Conservation (phyloP, 2,888 invertebrate species). For the Hemicrepidius hirtus region DNA sequence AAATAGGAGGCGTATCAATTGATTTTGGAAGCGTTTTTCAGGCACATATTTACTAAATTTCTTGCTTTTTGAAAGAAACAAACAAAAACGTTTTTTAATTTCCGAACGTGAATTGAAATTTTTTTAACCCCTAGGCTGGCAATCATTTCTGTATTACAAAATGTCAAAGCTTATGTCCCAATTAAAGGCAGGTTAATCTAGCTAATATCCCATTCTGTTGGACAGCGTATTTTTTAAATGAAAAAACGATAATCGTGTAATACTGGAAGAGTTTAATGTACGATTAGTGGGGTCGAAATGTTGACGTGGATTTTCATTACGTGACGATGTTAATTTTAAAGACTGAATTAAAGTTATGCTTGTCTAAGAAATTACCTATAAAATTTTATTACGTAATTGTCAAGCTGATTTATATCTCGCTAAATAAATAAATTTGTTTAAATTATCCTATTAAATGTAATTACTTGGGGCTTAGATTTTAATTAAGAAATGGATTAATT, state of each 20-base stretch:
- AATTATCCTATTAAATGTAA: no score
- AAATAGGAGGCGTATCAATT: not conserved
- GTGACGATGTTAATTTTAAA: not conserved
- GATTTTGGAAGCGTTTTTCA: not conserved
- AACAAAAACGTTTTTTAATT: no score
- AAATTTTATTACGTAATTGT: no score
- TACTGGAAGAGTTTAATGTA: constrained; percentile 11
- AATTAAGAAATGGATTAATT: no score
- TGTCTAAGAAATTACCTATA: no score
- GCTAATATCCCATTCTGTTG: not conserved
- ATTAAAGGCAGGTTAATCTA: constrained; percentile 20
- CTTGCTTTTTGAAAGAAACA: not conserved
- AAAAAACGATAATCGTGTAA: constrained; percentile 18
- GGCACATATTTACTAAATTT: not conserved
- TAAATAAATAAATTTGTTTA: no score
- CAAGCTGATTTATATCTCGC: no score
- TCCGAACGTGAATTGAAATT: no score
- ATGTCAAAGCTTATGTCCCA: constrained; percentile 3
- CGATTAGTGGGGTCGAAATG: constrained; percentile 5
- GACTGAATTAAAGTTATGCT: constrained; percentile 8
- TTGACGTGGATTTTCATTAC: not conserved
- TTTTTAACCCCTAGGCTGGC: no score
- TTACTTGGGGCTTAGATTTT: no score
- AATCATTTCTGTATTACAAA: not conserved
- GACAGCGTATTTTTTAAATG: constrained; percentile 9